Conservation (phyloP, 2,888 invertebrate species). For the Tetragonula carbonaria region DNA sequence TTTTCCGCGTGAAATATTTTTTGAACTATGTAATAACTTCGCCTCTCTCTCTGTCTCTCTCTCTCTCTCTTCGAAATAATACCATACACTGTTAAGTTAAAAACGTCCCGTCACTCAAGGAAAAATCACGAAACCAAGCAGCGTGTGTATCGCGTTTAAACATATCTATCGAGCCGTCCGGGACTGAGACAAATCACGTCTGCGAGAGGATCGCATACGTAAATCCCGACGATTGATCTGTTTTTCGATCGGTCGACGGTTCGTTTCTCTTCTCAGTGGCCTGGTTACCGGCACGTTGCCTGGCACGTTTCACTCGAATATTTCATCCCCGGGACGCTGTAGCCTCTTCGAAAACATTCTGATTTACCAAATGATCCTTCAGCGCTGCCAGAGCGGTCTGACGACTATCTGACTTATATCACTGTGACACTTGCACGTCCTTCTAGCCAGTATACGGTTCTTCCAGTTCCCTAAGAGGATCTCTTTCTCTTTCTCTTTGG, state of each 20-base stretch:
- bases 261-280: conserved; percentile 35
- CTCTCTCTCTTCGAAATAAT: neutral
- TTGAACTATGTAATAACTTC: neutral
- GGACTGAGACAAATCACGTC: conserved; percentile 37
- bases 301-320: conserved; percentile 5
- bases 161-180: conserved; percentile 11
- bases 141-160: conserved; percentile 24
- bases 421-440: conserved; percentile 6
- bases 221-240: conserved; percentile 74
- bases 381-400: neutral
- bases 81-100: too few species aligned
- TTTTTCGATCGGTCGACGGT: conserved; percentile 70
- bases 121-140: neutral
- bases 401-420: conserved; percentile 1
- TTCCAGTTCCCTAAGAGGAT: neutral
- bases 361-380: conserved; percentile 40
- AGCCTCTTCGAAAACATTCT: conserved; percentile 11
- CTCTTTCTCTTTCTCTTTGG: neutral
- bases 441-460: too few species aligned
- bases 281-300: neutral
- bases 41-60: too few species aligned
- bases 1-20: neutral
- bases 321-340: neutral
- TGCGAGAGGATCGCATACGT: conserved; percentile 65
- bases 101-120: neutral